Percentiles rank a stretch among this genome's conserved stretches.
Conservation (phyloP, 2,888 invertebrate genomes). For the Drosophila meridionalis region DNA sequence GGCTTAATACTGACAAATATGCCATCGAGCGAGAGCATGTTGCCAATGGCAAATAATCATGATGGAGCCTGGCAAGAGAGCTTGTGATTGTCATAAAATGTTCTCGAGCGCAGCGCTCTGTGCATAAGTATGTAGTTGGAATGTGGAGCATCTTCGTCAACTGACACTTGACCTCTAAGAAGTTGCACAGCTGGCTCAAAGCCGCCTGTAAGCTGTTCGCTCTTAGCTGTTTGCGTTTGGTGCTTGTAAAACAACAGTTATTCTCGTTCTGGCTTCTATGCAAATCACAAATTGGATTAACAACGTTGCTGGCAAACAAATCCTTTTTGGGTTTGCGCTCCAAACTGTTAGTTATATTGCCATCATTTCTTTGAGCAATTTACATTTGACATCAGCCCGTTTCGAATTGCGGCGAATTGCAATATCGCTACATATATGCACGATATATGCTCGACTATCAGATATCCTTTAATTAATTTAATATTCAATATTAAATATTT, state of each 20-base stretch:
- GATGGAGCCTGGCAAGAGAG: conserved; percentile 34
- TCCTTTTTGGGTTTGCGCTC: conserved; percentile 24
- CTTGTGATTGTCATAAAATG: conserved; percentile 49
- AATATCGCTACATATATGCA: conserved; percentile 30
- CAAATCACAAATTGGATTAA: conserved; percentile 64
- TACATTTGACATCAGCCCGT: conserved; percentile 55
- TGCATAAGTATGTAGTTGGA: conserved; percentile 26
- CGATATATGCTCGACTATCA: not conserved
- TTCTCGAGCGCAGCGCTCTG: conserved; percentile 10
- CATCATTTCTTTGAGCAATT: conserved; percentile 60
- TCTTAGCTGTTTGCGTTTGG: conserved; percentile 11
- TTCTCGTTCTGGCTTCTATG: conserved; percentile 58
- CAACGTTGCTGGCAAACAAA: conserved; percentile 38
- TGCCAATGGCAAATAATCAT: conserved; percentile 63
- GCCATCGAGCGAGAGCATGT: conserved; percentile 18
- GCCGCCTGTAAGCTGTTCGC: conserved; percentile 2
- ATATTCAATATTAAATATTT: too few species aligned
- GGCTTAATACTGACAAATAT: conserved; percentile 64
- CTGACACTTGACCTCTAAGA: conserved; percentile 37
- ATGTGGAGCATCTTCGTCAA: conserved; percentile 32
- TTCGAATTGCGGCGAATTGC: conserved; percentile 43
- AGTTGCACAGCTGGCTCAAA: conserved; percentile 19
- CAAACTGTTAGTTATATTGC: conserved; percentile 63
- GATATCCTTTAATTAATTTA: not conserved
- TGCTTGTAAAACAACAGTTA: conserved; percentile 36